Evolutionary conservation across 2,797 vertebrate genomes (phyloP), one percentile per base, ranked within the genome.

Genomic region (Typhlichthys subterraneus): DNA sequence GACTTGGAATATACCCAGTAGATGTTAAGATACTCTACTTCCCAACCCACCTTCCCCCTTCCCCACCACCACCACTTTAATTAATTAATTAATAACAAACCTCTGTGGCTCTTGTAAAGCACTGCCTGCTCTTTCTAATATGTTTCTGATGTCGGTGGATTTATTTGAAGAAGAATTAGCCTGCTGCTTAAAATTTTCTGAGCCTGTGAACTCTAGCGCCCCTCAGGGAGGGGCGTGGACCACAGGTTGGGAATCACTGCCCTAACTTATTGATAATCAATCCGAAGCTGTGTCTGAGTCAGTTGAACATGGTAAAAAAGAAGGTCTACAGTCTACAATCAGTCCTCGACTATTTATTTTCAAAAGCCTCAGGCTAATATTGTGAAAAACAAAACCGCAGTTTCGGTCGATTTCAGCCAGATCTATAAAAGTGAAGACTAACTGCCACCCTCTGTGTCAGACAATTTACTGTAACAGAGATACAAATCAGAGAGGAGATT

Each of bases 321-420:
- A 0, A 67, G 14, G 15, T 2, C 8, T 19, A 17, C 5, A 5
- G 12, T 29, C 52, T 60, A 46, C 10, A 45, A 49, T 47, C 55
- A 0, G 6, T 11, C 15, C 7, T 17, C 55, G 13, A 23, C 14
- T 15, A 1, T 51, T 58, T 52, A 12, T 59, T 58, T 10, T 38
- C 42, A 1, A 15, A 29, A 59, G 46, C 59, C 29, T 17, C 13
- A 23, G 4, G 47, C 12, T 45, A 61, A 59, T 42, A 56, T 6
- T 46, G 10, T 59, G 23, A 23, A 58, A 59, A 65, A 13, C 33
- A 53, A 63, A 69, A 64, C 17, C 10, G 56, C 17, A 51, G 29
- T 63, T 23, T 23, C 52, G 49, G 57, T 73, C 59, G 56, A 70
- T 59, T 67, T 63, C 58, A 67, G 67, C 46, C 53, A 17, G 48